Evolutionary conservation across 2,888 invertebrate species (phyloP).

Genomic region (Spodoptera picta): DNA sequence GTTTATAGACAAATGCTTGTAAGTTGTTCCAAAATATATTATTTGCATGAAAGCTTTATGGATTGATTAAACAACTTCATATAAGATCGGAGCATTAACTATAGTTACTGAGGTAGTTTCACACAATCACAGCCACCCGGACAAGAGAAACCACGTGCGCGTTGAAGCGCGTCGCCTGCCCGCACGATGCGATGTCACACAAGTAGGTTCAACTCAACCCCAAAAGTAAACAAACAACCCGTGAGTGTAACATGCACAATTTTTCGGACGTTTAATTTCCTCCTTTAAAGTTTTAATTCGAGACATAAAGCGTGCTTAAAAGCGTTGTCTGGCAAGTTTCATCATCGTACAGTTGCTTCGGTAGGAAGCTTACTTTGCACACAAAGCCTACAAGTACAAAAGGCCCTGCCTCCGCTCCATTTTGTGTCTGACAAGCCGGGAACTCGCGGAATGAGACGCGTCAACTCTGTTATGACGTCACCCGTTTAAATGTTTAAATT

Average conservation of each 20-base stretch:
- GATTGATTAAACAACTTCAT: no score
- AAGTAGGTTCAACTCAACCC: conserved; percentile 24
- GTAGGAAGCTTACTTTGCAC: conserved; percentile 87
- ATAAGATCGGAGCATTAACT: no score
- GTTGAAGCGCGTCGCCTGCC: background rate
- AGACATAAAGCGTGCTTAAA: conserved; percentile 86
- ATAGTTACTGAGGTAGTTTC: no score
- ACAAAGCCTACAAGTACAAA: conserved; percentile 88
- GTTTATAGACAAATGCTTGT: no score
- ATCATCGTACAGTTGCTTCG: conserved; percentile 86
- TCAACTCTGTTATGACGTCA: conserved; percentile 78
- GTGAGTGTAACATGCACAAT: conserved; percentile 65
- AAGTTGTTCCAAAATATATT: no score
- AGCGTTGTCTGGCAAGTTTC: conserved; percentile 88
- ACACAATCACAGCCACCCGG: background rate
- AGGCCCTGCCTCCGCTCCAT: conserved; percentile 84
- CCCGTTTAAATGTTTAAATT: conserved; percentile 71
- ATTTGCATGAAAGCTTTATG: no score
- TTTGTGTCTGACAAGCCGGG: conserved; percentile 85
- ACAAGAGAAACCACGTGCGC: background rate
- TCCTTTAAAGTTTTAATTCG: conserved; percentile 87
- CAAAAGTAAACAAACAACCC: conserved; percentile 23
- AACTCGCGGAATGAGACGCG: conserved; percentile 81
- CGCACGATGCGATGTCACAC: conserved; percentile 2
- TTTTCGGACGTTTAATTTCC: conserved; percentile 86